Conservation (phyloP, 2,113 vertebrate genomes). For the Ceyx margarethae region DNA sequence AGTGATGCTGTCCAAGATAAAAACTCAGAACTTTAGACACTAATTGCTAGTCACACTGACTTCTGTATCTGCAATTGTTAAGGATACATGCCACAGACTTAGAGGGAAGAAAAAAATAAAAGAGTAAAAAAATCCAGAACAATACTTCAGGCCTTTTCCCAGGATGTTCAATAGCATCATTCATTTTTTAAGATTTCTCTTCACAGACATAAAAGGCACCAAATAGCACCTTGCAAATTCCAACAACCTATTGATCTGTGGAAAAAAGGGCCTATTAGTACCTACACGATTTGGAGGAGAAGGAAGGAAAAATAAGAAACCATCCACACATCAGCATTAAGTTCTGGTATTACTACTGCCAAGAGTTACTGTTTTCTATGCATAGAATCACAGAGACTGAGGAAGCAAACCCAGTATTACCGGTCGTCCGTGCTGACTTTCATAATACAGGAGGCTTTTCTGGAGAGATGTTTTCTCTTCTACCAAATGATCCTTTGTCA, state of each 20-base stretch:
- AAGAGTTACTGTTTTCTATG: neutral
- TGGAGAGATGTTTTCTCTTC: constrained; percentile 95
- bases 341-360: neutral
- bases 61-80: neutral
- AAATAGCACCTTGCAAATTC: neutral
- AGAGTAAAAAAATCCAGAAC: neutral
- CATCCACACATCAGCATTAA: neutral
- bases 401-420: constrained; percentile 69
- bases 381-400: neutral
- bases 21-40: neutral
- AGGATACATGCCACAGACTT: neutral
- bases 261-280: neutral
- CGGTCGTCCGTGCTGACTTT: constrained; percentile 93
- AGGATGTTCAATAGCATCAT: neutral
- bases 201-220: neutral
- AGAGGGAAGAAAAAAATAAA: neutral
- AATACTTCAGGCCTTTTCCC: neutral
- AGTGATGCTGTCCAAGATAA: neutral
- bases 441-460: constrained; percentile 95
- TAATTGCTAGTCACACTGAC: neutral
- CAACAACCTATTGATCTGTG: neutral
- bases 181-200: neutral
- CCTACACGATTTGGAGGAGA: neutral
- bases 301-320: neutral
- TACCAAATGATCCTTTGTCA: constrained; percentile 94